Evolutionary conservation across 2,888 invertebrate species (phyloP), one percentile per base, ranked within the genome.

Genomic region (Atrina japonica): DNA sequence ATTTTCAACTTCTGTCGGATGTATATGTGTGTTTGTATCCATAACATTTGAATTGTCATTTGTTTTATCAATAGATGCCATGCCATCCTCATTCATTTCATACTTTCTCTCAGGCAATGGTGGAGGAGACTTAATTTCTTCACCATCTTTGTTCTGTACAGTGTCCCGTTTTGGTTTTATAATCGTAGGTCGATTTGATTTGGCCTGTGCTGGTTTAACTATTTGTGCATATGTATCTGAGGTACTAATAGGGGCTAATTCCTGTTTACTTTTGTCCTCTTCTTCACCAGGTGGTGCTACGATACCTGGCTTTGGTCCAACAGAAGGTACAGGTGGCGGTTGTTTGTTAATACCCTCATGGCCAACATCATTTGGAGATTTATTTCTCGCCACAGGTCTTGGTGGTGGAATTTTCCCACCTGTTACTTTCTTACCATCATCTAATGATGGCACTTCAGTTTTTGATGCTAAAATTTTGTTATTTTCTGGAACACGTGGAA

Each of bases 251-350:
- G 35, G 35, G 35, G 35, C 35, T 35, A 55, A 16, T 35, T 55
- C n/a, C 16, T 18, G 35, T 25, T 2, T 25, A n/a, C 16, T 53
- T 27, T n/a, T n/a, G 14, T 30, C 21, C 3, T 14, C 23, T 23
- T 21, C 25, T 14, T 23, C 23, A 3, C 11, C 25, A 21, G 14
- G 52, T 11, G 25, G 52, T 11, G 11, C 35, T 0, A 25, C 18
- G 9, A 25, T 11, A 5, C 18, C 16, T 23, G 52, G 52, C 25
- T 52, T 52, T 52, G 66, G 55, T 49, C 35, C 27, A 25, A 66
- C 18, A 18, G 58, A n/a, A 40, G 66, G 66, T 49, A 53, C 53
- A 5, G 56, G 66, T 50, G 56, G 52, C 11, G 21, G 27, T 7
- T 52, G 52, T 23, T 23, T 52, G 21, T 52, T 25, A 3, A 14